Base-by-base conservation (phyloP, 2,113 vertebrate genomes). In the Phocoena sinus region DNA sequence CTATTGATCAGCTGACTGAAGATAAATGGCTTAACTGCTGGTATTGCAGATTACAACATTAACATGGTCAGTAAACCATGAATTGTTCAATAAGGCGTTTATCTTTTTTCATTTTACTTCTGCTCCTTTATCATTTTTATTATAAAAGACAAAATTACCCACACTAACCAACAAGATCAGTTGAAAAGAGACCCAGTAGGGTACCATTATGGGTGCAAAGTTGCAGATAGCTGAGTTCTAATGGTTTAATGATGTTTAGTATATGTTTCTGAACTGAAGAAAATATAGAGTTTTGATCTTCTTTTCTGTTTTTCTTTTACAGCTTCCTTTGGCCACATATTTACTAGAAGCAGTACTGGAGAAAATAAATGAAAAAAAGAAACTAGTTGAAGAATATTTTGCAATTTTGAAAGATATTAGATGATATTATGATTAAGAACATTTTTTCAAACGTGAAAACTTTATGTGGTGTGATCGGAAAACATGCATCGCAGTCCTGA, bases 311-410 rank as follows among this genome's bases (percentile, higher is more conserved):
- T 98, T 99, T 99, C 79, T 98, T 96, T 99, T 99, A 94, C 99
- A 99, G 99, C 98, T 99, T 99, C 99, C 99, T 98, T 99, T 99
- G 99, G 99, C 99, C 38, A 98, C 99, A 77, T 98, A 98, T 98
- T 98, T 99, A 99, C 98, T 99, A 98, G 99, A 99, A 98, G 98
- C 99, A 91, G 41, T 99, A 97, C 97, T 99, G 96, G 98, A 99
- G 98, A 99, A 99, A 99, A 99, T 99, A 99, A 99, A 99, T 98
- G 99, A 99, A 98, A 99, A 98, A 98, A 99, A 99, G 98, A 99
- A 99, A 98, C 99, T 99, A 95, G 96, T 98, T 98, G 99, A 99
- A 99, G 99, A 99, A 96, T 99, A 99, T 98, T 98, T 98, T 97
- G 98, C 97, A 98, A 98, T 99, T 87, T 86, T 98, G 98, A 99